Percentiles rank a stretch among this genome's conserved stretches.
These are phyloP conservation scores for Margaritifera margaritifera DNA, from an alignment of 2,888 invertebrate species.

Conservation along the genomic window DNA sequence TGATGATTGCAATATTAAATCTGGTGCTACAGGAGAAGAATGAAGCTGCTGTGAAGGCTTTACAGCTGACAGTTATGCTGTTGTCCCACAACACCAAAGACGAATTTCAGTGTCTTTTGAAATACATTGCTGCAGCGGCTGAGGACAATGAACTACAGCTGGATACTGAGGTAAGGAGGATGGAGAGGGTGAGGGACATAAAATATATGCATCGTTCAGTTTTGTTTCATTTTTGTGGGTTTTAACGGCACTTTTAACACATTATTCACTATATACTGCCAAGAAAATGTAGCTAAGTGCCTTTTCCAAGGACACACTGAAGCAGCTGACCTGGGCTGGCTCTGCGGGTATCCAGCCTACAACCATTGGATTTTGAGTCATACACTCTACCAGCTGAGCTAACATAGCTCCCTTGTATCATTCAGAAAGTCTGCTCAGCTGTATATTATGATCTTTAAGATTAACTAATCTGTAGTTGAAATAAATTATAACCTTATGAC, in stretches of 20 bases:
- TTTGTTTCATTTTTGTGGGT: not conserved
- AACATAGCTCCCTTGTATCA: too few species aligned
- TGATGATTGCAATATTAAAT: slow-evolving; percentile 66
- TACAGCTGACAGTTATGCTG: slow-evolving; percentile 66
- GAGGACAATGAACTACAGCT: slow-evolving; percentile 51
- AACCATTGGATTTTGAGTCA: too few species aligned
- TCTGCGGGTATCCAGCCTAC: too few species aligned
- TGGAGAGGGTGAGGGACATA: not conserved
- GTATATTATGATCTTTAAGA: too few species aligned
- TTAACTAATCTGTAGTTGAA: too few species aligned
- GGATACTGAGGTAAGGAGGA: slow-evolving; percentile 52
- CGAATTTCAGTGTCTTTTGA: slow-evolving; percentile 64
- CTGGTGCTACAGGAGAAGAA: slow-evolving; percentile 60
- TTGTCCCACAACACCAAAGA: slow-evolving; percentile 58
- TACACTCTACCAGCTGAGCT: too few species aligned
- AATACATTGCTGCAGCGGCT: slow-evolving; percentile 62
- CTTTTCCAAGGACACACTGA: too few species aligned
- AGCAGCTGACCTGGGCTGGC: too few species aligned
- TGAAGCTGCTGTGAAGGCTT: slow-evolving; percentile 54
- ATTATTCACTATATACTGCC: not conserved
- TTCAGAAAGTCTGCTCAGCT: too few species aligned
- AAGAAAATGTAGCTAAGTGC: not conserved
- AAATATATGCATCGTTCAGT: not conserved
- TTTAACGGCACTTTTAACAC: not conserved
- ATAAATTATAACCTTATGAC: too few species aligned